Percentiles rank a stretch among this genome's conserved stretches.
phyloP scores from a whole-genome alignment of 2,113 vertebrate genomes.

The human (Homo sapiens) region DNA sequence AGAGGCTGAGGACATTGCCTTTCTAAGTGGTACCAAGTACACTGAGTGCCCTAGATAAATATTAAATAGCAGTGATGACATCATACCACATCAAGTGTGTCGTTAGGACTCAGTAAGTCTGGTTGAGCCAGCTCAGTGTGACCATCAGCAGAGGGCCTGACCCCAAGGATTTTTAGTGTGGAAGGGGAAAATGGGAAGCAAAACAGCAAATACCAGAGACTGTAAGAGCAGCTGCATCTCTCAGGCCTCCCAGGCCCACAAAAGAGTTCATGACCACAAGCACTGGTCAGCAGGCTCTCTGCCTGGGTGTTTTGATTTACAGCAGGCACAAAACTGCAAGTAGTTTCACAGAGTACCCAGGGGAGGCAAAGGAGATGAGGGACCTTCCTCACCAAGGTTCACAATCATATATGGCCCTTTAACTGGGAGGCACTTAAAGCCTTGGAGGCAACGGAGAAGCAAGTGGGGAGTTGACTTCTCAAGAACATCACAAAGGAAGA shows the following conservation, averaged over 20 bases:
- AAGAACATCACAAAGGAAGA: neutral
- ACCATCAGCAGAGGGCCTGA: neutral
- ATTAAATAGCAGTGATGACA: neutral
- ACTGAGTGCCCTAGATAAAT: slow-evolving; percentile 28
- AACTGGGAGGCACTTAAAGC: neutral
- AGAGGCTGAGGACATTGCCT: neutral
- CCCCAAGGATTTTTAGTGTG: neutral
- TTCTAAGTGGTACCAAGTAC: neutral
- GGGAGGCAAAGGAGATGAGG: neutral
- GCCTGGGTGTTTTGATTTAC: neutral
- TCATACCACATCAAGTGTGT: neutral
- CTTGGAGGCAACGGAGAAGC: neutral
- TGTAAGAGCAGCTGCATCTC: neutral
- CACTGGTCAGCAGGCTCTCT: neutral
- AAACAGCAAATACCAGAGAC: neutral
- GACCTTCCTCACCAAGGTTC: neutral
- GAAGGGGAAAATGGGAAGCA: neutral
- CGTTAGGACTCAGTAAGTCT: neutral
- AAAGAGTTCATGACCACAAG: neutral
- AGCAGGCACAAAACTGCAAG: neutral
- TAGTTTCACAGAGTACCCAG: neutral
- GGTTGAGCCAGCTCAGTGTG: neutral
- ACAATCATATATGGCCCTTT: neutral
- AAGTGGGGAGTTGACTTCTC: neutral
- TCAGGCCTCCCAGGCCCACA: neutral